Base-by-base conservation (phyloP, 2,113 vertebrate genomes). In the Tautogolabrus adspersus region DNA sequence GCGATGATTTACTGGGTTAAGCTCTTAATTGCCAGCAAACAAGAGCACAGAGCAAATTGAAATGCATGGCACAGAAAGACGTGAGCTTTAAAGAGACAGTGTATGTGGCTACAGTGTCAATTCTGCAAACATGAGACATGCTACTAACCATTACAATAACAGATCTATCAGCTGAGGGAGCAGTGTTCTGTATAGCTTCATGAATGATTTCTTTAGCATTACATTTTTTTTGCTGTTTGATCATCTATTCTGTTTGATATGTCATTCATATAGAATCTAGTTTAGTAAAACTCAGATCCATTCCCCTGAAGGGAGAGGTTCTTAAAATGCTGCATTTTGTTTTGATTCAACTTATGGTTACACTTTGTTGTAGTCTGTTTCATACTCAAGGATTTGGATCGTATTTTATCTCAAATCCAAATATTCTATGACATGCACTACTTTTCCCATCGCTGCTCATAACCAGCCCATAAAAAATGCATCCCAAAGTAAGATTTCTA, bases 1-100 rank as follows among this genome's bases (percentile, higher is more conserved):
- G 74, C 84, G 84, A 57, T 63, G 71, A 82, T 87, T 89, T 75
- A 79, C 85, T 59, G 61, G 23, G 63, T 86, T 86, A 85, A 73
- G 75, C 40, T 82, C 55, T 34, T 91, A 88, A 87, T 87, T 88
- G 69, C 63, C 49, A 46, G 56, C 49, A 83, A 87, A 86, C 37
- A 63, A 52, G 59, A 67, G 55, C 5, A 57, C 3, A 1, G 10
- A 55, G 62, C 44, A 38, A 57, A 75, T 77, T 81, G 37, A 84
- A 83, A 88, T 79, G 66, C 85, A 77, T n/a, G 66, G 54, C 73
- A 75, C 59, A 76, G 66, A 82, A 30, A 68, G 10, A 59, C 71
- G 71, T 59, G 23, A 75, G 77, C 70, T 85, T 69, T 84, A 55
- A 69, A 77, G 51, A 42, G 38, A 69, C 68, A 61, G 73, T 54